phyloP scores from a whole-genome alignment of 2,888 invertebrate genomes.

The Chrysina gloriosa region DNA sequence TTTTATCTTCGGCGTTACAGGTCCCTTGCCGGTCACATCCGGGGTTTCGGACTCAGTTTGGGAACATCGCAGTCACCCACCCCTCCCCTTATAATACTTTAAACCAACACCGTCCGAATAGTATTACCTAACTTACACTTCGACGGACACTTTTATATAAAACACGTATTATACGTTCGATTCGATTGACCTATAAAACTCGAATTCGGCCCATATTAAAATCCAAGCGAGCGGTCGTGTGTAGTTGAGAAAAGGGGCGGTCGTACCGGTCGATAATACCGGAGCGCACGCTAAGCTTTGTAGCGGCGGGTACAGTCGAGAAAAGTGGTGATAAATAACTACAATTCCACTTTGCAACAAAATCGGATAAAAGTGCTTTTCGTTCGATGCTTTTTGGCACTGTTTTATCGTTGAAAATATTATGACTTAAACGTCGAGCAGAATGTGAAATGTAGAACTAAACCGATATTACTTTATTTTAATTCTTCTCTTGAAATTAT shows the following conservation, averaged over 20 bases:
- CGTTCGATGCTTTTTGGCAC: too few species aligned
- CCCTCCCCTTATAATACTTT: slow-evolving; percentile 45
- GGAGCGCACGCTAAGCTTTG: slow-evolving; percentile 46
- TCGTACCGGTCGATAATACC: slow-evolving; percentile 45
- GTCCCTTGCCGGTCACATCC: slow-evolving; percentile 46
- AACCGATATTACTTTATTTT: too few species aligned
- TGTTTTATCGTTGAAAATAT: too few species aligned
- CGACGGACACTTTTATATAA: slow-evolving; percentile 21
- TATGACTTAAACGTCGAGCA: too few species aligned
- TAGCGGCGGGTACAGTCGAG: too few species aligned
- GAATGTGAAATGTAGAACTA: too few species aligned
- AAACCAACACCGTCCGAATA: slow-evolving; percentile 32
- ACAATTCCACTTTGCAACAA: too few species aligned
- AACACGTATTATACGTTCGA: slow-evolving; percentile 34
- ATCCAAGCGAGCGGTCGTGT: slow-evolving; percentile 9
- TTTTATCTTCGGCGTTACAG: slow-evolving; percentile 51
- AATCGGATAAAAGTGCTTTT: too few species aligned
- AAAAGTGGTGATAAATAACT: too few species aligned
- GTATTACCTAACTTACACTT: slow-evolving; percentile 28
- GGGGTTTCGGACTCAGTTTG: neutral
- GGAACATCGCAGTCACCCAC: slow-evolving; percentile 47
- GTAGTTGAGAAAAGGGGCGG: slow-evolving; percentile 1
- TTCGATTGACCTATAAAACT: slow-evolving; percentile 36
- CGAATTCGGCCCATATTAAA: slow-evolving; percentile 26
- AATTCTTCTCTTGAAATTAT: too few species aligned